phyloP scores from a whole-genome alignment of 2,888 invertebrate genomes.

The Elysia crispata region DNA sequence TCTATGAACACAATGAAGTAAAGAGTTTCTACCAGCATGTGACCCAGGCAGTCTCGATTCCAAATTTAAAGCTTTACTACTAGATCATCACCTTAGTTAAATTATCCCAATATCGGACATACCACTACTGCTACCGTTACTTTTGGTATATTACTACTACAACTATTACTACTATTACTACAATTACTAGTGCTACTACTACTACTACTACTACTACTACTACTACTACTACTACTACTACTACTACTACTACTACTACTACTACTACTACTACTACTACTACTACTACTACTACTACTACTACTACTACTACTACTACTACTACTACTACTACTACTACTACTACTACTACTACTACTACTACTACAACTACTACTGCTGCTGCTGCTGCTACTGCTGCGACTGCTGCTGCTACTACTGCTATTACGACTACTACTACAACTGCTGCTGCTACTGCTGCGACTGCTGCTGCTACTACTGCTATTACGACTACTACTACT shows the following conservation, averaged over 20 bases:
- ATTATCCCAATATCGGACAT: no score
- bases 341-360: not conserved
- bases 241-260: constrained; percentile 19
- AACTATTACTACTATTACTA: not conserved
- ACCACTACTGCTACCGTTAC: no score
- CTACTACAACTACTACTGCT: not conserved
- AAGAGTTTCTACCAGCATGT: no score
- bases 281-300: not conserved
- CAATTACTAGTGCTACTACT: constrained; percentile 3
- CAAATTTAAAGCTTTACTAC: no score
- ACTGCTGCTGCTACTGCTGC: not conserved
- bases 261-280: constrained; percentile 19
- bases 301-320: no score
- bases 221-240: constrained; percentile 19
- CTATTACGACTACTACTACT: no score
- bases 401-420: not conserved
- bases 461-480: no score
- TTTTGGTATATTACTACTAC: no score
- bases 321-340: not conserved
- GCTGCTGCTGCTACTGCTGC: constrained; percentile 2
- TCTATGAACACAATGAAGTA: no score
- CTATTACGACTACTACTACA: constrained; percentile 6
- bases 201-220: constrained; percentile 19
- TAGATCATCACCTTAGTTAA: no score
- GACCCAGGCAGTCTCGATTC: no score